phyloP scores from a whole-genome alignment of 1,140 invertebrate species.

The Lanistes nyassanus region DNA sequence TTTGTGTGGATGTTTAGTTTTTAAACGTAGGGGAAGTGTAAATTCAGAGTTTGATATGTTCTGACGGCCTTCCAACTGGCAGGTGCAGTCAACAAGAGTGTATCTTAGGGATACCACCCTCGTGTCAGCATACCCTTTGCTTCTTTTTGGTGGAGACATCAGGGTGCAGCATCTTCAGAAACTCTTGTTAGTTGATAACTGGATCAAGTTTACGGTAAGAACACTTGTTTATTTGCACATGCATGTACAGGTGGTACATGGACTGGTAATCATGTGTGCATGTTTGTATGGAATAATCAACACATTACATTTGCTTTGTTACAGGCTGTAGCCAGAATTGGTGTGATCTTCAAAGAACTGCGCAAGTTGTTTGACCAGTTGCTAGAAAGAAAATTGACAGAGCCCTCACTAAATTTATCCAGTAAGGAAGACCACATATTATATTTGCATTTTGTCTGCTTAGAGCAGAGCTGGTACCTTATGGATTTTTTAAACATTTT shows the following conservation, averaged over 20 bases:
- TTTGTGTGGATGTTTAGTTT: no score
- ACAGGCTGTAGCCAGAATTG: slow-evolving; percentile 58
- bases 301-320: neutral
- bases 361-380: slow-evolving; percentile 49
- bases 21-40: no score
- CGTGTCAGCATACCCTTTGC: slow-evolving; percentile 78
- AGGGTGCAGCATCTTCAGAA: slow-evolving; percentile 59
- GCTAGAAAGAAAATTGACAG: slow-evolving; percentile 52
- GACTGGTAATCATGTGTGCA: neutral
- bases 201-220: slow-evolving; percentile 80
- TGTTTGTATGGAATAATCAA: neutral
- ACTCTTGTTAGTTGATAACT: slow-evolving; percentile 73
- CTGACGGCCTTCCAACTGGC: slow-evolving; percentile 4
- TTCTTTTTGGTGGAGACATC: slow-evolving; percentile 78
- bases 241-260: neutral
- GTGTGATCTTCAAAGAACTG: slow-evolving; percentile 61
- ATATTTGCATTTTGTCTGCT: neutral
- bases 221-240: neutral
- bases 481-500: neutral
- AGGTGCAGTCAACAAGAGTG: slow-evolving; percentile 65
- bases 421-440: slow-evolving; percentile 31
- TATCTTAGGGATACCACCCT: slow-evolving; percentile 85
- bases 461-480: neutral
- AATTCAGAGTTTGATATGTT: neutral
- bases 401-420: slow-evolving; percentile 46